Conservation (phyloP, 2,888 invertebrate genomes). For the Chydorus sphaericus region DNA sequence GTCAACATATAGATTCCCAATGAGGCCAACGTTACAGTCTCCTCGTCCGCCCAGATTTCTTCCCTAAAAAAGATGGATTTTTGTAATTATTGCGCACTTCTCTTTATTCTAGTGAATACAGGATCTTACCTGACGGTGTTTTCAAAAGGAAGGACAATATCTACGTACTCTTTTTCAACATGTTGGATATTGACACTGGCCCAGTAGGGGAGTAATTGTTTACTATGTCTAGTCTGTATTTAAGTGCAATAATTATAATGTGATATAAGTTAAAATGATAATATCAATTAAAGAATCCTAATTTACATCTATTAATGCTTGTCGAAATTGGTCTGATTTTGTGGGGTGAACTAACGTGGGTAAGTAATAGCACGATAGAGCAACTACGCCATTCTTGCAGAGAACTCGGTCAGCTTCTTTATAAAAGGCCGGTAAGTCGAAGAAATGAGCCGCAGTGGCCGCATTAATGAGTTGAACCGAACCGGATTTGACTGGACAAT, state of each 20-base stretch:
- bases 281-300: neutral
- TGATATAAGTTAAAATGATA: neutral
- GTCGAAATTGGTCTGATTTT: conserved; percentile 17
- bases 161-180: conserved; percentile 17
- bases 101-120: neutral
- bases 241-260: neutral
- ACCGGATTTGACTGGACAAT: conserved; percentile 21
- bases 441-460: conserved; percentile 29
- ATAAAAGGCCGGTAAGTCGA: conserved; percentile 27
- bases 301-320: conserved; percentile 22
- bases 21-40: conserved; percentile 13
- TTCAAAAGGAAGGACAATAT: conserved; percentile 21
- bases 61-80: neutral
- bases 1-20: conserved; percentile 19
- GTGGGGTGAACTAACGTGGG: neutral
- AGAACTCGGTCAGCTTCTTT: conserved; percentile 27
- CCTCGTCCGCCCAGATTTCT: too few relatives aligned
- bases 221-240: too few relatives aligned
- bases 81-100: neutral
- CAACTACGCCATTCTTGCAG: conserved; percentile 25
- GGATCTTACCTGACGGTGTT: conserved; percentile 6
- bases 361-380: conserved; percentile 16
- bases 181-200: neutral
- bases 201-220: too few relatives aligned
- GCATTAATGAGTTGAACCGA: conserved; percentile 26